Base-by-base conservation (phyloP, 2,113 vertebrate genomes). In the Nesogale talazaci region DNA sequence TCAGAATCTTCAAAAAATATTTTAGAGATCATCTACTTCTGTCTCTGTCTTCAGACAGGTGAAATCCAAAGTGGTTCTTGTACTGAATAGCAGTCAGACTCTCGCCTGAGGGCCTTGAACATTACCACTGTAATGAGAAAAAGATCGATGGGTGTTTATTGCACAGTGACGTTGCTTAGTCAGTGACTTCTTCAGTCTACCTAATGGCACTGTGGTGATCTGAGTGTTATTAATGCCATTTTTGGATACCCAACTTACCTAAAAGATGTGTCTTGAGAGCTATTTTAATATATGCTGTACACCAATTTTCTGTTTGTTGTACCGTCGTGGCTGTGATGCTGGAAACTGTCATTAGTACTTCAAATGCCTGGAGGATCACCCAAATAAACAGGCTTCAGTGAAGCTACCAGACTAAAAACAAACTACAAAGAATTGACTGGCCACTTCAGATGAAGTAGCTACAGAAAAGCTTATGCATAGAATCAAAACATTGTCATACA, bases 61-160 rank as follows among this genome's bases (percentile, higher is more conserved):
- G 15, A 86, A 27, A 75, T 65, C 23, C 16, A 14, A 84, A 86
- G 63, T 31, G 36, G 67, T 22, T 65, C 69, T 92, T 85, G 19
- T 83, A 34, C 52, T 83, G 83, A 46, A 94, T 52, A 52, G 23
- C 11, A 36, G 70, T 65, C 86, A 83, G 75, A 1, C 7, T 78
- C 31, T 85, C 40, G 67, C 80, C 76, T 9, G 15, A 27, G 57
- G 38, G 63, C 75, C 40, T 86, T 3, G 0, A 42, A 3, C 42
- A 20, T 92, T 94, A 72, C 19, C 57, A 34, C 65, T 16, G 23
- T 46, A 83, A 83, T 59, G 90, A 56, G 57, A 34, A 78, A 78
- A 89, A 88, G 63, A 82, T 77, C 63, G 52, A 42, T 92, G 83
- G 27, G 9, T 72, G 25, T 36, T 90, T 76, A 90, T 88, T 96